Base-by-base conservation (phyloP, 2,113 vertebrate species). In the Uropsilus gracilis region DNA sequence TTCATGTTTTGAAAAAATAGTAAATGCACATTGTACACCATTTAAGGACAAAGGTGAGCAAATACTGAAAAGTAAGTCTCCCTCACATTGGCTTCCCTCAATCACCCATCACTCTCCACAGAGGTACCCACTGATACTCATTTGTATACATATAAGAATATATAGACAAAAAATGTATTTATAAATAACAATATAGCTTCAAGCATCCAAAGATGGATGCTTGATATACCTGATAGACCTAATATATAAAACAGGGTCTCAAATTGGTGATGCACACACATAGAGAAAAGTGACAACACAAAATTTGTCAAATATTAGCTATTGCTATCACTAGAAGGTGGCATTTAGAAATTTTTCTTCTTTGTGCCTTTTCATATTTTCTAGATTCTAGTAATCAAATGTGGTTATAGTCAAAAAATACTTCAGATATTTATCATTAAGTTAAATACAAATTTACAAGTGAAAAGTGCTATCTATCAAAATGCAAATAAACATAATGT, bases 301-400 rank as follows among this genome's bases (percentile, higher is more conserved):
- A 73, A 59, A 11, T 61, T 28, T 61, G 30, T 50, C 59, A 37
- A 80, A 50, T 34, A 81, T 24, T 61, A 81, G 22, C 48, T 81
- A 28, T 11, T 66, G 55, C 34, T 86, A 26, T 76, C 16, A 44
- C 39, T 37, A 6, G 53, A 53, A 59, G 24, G 39, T 44, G 8
- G 37, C 10, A 69, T 76, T 42, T 82, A 20, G 73, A 50, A 32
- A 61, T 24, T 77, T 77, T 72, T 66, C 66, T 80, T 34, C 48
- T 88, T 34, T 84, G 1, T 66, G n/a, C 9, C 48, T 66, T 83
- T 57, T 37, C 46, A 66, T 61, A 83, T 85, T 72, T 73, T 73
- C 24, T 39, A 91, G 44, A 78, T 85, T 83, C 69, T 73, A 32
- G 7, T 37, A 73, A 89, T 66, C n/a, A 85, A 88, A 81, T 81